Base-by-base conservation (phyloP, 2,113 vertebrate genomes). In the Menura novaehollandiae region DNA sequence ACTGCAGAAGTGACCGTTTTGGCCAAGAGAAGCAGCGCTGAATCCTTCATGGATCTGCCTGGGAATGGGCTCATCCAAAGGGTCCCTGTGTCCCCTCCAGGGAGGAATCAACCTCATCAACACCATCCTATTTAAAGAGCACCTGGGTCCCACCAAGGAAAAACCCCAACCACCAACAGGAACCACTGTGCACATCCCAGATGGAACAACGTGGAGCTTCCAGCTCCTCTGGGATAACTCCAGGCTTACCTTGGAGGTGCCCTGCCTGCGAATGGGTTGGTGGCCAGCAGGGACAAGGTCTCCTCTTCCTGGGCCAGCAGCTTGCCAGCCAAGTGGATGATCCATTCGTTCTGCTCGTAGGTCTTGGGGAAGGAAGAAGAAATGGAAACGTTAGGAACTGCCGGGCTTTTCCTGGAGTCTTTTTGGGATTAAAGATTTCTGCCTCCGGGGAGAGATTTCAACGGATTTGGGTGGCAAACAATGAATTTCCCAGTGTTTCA, bases 261-360 rank as follows among this genome's bases (percentile, higher is more conserved):
- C 88, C 96, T 97, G 97, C 97, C 98, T 2, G 97, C 89, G 19
- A 99, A 99, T 0, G 99, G 99, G 96, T 99, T 99, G 6, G 96
- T 93, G 19, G 98, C 98, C 12, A 99, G 95, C 76, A 99, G 97
- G 15, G 99, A 99, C 68, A 99, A 96, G 30, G 98, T 86, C 1
- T 87, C 81, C 30, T 98, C 97, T 10, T 99, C 99, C 7, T 99
- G 99, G 62, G 98, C 98, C 89, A 99, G 97, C 83, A 99, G 98
- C 77, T 99, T 98, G 47, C 99, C 99, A 0, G 99, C 99, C 47
- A 99, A 98, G 92, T 99, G 99, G 94, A 99, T 98, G 78, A 99
- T 96, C 99, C 99, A 99, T 51, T 99, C 99, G 2, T 98, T 99
- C 91, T 99, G 99, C 95, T 99, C 99, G 1, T 99, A 99, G 63